phyloP scores from a whole-genome alignment of 2,888 invertebrate species.

The Aquatica leii region DNA sequence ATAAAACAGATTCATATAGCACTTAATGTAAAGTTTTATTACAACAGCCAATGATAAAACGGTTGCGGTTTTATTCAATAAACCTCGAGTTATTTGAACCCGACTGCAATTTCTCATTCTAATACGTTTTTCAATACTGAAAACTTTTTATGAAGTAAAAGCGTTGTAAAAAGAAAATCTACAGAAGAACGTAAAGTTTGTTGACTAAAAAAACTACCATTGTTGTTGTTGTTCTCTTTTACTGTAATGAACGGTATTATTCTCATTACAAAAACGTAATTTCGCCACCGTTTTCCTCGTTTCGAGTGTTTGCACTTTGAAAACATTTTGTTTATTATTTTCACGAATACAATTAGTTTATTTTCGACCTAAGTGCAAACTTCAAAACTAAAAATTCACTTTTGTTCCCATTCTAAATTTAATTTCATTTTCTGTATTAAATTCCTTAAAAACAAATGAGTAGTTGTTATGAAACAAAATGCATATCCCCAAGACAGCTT shows the following conservation, averaged over 20 bases:
- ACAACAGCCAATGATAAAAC: conserved; percentile 26
- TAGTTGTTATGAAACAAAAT: too few species aligned
- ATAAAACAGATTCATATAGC: conserved; percentile 32
- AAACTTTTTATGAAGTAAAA: conserved; percentile 34
- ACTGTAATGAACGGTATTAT: conserved; percentile 24
- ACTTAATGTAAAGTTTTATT: conserved; percentile 35
- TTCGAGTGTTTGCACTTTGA: conserved; percentile 28
- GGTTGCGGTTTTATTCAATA: conserved; percentile 31
- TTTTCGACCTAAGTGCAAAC: conserved; percentile 11
- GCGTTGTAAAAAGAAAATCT: conserved; percentile 31
- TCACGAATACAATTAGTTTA: conserved; percentile 24
- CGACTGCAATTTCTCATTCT: conserved; percentile 15
- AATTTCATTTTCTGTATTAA: too few species aligned
- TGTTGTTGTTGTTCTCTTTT: conserved; percentile 7
- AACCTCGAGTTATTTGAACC: conserved; percentile 24
- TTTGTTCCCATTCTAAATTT: too few species aligned
- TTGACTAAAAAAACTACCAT: conserved; percentile 24
- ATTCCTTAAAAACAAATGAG: too few species aligned
- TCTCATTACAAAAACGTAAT: conserved; percentile 34
- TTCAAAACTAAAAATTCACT: conserved; percentile 15
- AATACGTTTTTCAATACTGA: conserved; percentile 23
- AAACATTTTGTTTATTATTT: conserved; percentile 19
- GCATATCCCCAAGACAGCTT: too few species aligned
- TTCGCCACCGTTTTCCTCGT: conserved; percentile 28
- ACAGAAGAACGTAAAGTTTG: conserved; percentile 36